Base-by-base conservation (phyloP, 2,113 vertebrate species). In the Antechinus stuartii region DNA sequence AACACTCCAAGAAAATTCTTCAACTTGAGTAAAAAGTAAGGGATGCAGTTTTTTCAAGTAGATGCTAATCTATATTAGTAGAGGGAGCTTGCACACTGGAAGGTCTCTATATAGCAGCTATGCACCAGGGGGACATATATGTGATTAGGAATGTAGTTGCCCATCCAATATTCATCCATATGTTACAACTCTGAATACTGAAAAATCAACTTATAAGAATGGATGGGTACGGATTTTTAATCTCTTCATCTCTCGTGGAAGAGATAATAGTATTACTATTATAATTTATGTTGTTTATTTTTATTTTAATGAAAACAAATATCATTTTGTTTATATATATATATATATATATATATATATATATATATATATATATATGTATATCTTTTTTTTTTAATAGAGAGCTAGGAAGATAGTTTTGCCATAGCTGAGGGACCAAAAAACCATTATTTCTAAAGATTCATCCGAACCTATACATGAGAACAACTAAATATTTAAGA, bases 151-250 rank as follows among this genome's bases (percentile, higher is more conserved):
- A 24, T 2, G 54, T 0, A 2, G 61, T 12, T 1, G 19, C 54
- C 8, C 14, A 0, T 54, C 35, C 35, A 24, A 0, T 0, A 19
- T 42, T 52, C 91, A 2, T 22, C 9, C 53, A 12, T 19, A n/a
- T 1, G 0, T 0, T 0, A 4, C 0, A 22, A 0, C 61, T 3
- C 50, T 2, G 0, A 0, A 19, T 4, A 35, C 19, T 0, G 0
- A 50, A n/a, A 90, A 46, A 53, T n/a, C 47, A 35, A 14, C 10
- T 1, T 0, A 0, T 0, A 0, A 53, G 7, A 3, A 35, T 55
- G 23, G 0, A 0, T 11, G 8, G 2, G 26, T 3, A 5, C 0
- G 0, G 1, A 1, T 22, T 47, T 49, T 47, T 6, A 25, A 0
- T 3, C 90, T 10, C 10, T 24, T 47, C 89, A 50, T 2, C 0